These are phyloP conservation scores for Tipula vernalis DNA, from an alignment of 2,888 invertebrate species.

Conservation along the genomic window DNA sequence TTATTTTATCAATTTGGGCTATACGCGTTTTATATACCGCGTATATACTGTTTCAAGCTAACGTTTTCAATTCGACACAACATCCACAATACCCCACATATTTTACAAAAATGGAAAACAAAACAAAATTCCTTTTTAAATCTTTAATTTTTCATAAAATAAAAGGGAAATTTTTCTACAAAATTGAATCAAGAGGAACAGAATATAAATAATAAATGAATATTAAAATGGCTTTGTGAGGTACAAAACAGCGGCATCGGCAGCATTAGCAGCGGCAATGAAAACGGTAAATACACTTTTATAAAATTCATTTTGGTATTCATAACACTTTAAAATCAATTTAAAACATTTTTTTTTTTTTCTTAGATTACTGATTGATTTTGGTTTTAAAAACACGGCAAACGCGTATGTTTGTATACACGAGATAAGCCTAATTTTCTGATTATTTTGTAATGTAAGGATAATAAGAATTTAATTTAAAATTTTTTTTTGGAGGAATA, in stretches of 20 bases:
- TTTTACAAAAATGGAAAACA: background rate
- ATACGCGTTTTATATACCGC: background rate
- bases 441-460: background rate
- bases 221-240: background rate
- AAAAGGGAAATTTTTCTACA: background rate
- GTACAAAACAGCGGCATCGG: background rate
- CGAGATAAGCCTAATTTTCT: background rate
- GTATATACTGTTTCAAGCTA: background rate
- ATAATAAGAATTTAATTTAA: background rate
- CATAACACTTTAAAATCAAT: background rate
- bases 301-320: background rate
- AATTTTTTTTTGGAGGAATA: no score
- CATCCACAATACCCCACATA: background rate
- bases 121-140: background rate
- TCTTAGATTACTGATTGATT: background rate
- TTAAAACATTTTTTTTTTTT: background rate
- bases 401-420: background rate
- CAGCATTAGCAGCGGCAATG: background rate
- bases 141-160: background rate
- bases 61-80: background rate
- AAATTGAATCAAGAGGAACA: conserved; percentile 4
- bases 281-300: background rate
- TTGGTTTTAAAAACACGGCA: background rate
- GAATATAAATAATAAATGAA: background rate
- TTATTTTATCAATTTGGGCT: background rate